phyloP scores from a whole-genome alignment of 2,113 vertebrate genomes.

The Nanger granti region DNA sequence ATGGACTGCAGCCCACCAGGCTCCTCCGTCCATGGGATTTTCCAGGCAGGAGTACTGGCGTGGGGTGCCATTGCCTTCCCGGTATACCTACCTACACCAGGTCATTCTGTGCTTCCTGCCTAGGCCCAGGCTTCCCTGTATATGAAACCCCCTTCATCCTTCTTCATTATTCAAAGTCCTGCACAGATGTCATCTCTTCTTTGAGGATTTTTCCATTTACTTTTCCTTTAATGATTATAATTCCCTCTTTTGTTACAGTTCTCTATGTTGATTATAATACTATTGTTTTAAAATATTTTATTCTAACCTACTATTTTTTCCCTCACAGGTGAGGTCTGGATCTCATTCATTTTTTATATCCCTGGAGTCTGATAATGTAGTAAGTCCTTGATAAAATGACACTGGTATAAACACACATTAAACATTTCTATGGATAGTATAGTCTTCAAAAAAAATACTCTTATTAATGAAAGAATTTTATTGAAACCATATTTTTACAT shows the following conservation, averaged over 20 bases:
- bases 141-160: background rate
- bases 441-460: background rate
- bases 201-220: background rate
- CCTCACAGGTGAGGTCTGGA: background rate
- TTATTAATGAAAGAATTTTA: slow-evolving; percentile 5
- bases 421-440: background rate
- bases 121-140: background rate
- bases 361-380: background rate
- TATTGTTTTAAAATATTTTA: background rate
- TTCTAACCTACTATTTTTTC: background rate
- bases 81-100: background rate
- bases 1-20: too few species aligned
- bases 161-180: background rate
- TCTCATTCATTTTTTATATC: background rate
- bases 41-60: too few species aligned
- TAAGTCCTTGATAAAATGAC: slow-evolving; percentile 11
- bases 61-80: too few species aligned
- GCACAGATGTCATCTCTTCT: background rate
- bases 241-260: background rate
- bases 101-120: background rate
- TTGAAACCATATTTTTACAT: background rate
- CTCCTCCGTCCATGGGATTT: too few species aligned
- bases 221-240: background rate
- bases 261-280: background rate
- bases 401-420: background rate